A percentile compares a stretch with the other conserved stretches of the same genome.
These are phyloP conservation scores for Habropoda laboriosa DNA, from an alignment of 1,140 invertebrate species.

Conservation along the genomic window DNA sequence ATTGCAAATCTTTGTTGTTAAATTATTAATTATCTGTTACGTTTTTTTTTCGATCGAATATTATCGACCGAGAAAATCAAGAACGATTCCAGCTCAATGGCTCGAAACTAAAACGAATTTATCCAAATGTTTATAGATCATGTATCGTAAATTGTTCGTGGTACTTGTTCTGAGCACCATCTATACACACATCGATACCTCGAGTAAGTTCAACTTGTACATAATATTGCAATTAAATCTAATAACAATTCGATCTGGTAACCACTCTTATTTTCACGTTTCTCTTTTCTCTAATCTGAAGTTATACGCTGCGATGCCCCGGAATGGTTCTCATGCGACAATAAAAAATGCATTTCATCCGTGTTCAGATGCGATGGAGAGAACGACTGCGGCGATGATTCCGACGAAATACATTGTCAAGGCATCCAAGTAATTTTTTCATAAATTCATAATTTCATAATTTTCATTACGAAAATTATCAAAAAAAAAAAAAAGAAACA, in stretches of 20 bases:
- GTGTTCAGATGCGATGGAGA: slow-evolving; percentile 85
- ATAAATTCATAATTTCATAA: neutral
- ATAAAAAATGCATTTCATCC: slow-evolving; percentile 65
- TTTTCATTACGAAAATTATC: neutral
- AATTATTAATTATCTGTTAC: too few species aligned
- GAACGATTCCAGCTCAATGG: neutral
- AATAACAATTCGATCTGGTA: neutral
- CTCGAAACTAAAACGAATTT: neutral
- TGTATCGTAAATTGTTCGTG: neutral
- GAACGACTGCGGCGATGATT: slow-evolving; percentile 88
- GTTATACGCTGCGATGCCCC: slow-evolving; percentile 68
- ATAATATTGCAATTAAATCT: neutral
- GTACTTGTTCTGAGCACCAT: neutral
- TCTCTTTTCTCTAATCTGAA: neutral
- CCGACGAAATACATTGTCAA: slow-evolving; percentile 84
- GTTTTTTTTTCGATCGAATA: too few species aligned
- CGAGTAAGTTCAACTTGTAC: neutral
- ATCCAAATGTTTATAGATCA: slow-evolving; percentile 28
- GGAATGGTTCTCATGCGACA: slow-evolving; percentile 68
- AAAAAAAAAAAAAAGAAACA: too few species aligned
- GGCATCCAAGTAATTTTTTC: slow-evolving; percentile 13
- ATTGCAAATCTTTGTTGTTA: too few species aligned
- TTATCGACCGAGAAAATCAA: neutral
- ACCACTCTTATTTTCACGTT: neutral
- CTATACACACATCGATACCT: neutral